phyloP scores from a whole-genome alignment of 2,888 invertebrate species.

The Myopa tessellatipennis region DNA sequence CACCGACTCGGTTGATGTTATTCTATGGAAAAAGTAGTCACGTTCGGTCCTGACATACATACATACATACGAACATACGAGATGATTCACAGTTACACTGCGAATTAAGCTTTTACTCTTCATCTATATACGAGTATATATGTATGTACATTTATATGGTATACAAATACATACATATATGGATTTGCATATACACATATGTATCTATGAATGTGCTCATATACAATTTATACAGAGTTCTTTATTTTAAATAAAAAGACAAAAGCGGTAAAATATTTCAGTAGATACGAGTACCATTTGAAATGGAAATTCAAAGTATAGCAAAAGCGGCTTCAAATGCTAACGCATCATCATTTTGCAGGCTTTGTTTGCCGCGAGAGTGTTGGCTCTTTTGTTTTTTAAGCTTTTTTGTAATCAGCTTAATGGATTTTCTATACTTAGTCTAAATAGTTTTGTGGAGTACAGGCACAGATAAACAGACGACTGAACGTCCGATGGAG shows the following conservation, averaged over 20 bases:
- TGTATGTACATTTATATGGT: too few relatives aligned
- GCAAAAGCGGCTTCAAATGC: neutral
- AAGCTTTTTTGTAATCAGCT: constrained; percentile 34
- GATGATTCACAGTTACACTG: too few relatives aligned
- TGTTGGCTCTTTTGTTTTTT: neutral
- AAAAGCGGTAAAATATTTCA: neutral
- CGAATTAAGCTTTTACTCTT: too few relatives aligned
- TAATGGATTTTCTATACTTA: constrained; percentile 36
- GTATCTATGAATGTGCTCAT: too few relatives aligned
- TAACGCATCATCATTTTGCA: neutral
- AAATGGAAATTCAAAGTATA: constrained; percentile 11
- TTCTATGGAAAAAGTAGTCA: too few relatives aligned
- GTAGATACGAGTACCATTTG: neutral
- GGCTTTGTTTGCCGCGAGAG: neutral
- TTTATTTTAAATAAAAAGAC: neutral
- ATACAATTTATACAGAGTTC: too few relatives aligned
- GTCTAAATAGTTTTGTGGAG: constrained; percentile 11
- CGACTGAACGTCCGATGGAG: neutral
- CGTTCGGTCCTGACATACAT: too few relatives aligned
- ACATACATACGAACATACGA: too few relatives aligned
- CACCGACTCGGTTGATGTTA: too few relatives aligned
- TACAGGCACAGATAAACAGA: neutral
- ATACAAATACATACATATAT: too few relatives aligned
- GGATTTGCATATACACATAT: too few relatives aligned
- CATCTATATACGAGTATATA: too few relatives aligned